A percentile compares a stretch with the other conserved stretches of the same genome.
Conservation (phyloP, 2,113 vertebrate genomes). For the Scalopus aquaticus region DNA sequence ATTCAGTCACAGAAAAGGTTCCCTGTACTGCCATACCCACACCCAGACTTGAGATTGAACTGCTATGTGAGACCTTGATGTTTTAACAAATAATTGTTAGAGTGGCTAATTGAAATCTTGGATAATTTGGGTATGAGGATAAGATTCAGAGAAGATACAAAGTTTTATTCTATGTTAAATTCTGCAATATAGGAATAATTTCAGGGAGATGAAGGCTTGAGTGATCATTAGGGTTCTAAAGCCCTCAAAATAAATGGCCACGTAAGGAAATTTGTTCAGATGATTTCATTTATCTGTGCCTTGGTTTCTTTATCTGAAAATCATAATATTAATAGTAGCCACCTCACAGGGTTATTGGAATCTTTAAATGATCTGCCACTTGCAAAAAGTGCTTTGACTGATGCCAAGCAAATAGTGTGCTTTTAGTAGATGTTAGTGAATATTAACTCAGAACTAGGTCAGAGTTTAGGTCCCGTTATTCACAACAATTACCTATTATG, state of each 20-base stretch:
- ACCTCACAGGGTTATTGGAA: background rate
- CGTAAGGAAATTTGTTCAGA: background rate
- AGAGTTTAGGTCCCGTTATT: background rate
- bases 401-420: background rate
- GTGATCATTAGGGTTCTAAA: background rate
- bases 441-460: background rate
- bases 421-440: background rate
- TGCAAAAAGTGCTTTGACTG: background rate
- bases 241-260: background rate
- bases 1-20: background rate
- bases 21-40: background rate
- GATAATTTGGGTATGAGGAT: background rate
- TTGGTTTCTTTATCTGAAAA: background rate
- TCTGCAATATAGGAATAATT: background rate
- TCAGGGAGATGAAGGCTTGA: background rate
- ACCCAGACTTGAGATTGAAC: fast-evolving
- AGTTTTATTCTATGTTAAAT: background rate
- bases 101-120: background rate
- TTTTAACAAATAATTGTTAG: too few relatives aligned
- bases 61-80: background rate
- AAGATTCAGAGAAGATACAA: background rate
- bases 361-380: background rate
- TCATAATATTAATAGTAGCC: background rate
- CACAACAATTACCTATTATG: background rate
- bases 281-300: background rate